These are phyloP conservation scores for Cancer borealis DNA, from an alignment of 2,888 invertebrate species.

Conservation along the genomic window DNA sequence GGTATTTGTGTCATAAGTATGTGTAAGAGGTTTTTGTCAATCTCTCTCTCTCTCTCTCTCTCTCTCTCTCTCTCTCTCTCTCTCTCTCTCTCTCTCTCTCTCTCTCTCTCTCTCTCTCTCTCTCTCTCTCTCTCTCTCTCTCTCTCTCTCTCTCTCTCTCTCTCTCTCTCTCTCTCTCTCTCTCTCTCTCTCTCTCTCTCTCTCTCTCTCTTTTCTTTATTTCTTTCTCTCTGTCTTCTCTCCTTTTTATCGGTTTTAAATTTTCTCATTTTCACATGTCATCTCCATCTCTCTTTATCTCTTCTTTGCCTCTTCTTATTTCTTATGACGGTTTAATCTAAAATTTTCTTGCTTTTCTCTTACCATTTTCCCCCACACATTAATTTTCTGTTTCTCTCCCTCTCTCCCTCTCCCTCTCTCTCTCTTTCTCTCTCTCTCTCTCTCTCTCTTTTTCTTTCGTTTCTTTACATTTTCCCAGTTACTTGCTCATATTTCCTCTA, in stretches of 20 bases:
- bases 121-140: background rate
- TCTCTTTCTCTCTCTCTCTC: too few species aligned
- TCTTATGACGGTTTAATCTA: too few species aligned
- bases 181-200: constrained; percentile 29
- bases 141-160: background rate
- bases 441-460: background rate
- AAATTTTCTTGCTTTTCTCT: background rate
- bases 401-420: background rate
- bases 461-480: background rate
- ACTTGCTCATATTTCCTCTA: background rate
- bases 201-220: background rate
- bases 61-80: constrained; percentile 13
- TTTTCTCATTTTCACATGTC: background rate
- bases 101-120: constrained; percentile 25
- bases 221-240: background rate
- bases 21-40: background rate
- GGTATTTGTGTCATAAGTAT: background rate
- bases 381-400: background rate
- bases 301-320: background rate
- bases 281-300: background rate
- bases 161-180: background rate
- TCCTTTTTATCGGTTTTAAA: background rate
- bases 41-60: background rate
- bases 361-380: background rate
- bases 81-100: constrained; percentile 27